phyloP scores from a whole-genome alignment of 2,797 vertebrate genomes.

The Pachyuromys duprasi region DNA sequence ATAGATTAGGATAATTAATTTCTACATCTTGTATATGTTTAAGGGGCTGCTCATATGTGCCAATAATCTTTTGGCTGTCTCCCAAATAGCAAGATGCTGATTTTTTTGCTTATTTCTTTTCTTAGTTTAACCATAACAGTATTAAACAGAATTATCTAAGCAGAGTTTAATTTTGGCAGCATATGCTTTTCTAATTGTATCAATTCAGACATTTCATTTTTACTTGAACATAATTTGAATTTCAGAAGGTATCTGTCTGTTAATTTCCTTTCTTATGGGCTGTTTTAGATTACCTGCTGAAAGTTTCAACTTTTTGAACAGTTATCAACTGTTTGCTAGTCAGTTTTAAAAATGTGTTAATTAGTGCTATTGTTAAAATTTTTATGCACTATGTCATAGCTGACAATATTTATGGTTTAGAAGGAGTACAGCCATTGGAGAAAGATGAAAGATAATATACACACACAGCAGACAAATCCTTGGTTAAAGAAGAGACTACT shows the following conservation, averaged over 20 bases:
- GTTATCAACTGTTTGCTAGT: constrained; percentile 56
- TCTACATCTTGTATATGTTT: constrained; percentile 77
- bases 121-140: constrained; percentile 74
- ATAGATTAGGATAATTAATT: constrained; percentile 80
- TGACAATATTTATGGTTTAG: neutral
- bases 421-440: neutral
- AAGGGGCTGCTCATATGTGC: constrained; percentile 82
- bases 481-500: neutral
- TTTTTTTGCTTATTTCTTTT: neutral
- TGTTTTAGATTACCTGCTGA: neutral
- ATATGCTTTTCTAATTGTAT: constrained; percentile 72
- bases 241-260: constrained; percentile 80
- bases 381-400: neutral
- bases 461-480: neutral
- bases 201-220: constrained; percentile 78
- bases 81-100: constrained; percentile 81
- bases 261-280: constrained; percentile 56
- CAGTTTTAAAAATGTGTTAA: neutral
- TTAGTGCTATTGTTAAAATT: neutral
- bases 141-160: constrained; percentile 71
- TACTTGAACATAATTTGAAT: constrained; percentile 77
- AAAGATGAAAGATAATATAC: neutral
- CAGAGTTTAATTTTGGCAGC: constrained; percentile 73
- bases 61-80: constrained; percentile 80
- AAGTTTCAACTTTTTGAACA: too few relatives aligned